Evolutionary conservation across 2,888 invertebrate genomes (phyloP), one percentile per base, ranked within the genome.

Genomic region (Macrosiphum euphorbiae): DNA sequence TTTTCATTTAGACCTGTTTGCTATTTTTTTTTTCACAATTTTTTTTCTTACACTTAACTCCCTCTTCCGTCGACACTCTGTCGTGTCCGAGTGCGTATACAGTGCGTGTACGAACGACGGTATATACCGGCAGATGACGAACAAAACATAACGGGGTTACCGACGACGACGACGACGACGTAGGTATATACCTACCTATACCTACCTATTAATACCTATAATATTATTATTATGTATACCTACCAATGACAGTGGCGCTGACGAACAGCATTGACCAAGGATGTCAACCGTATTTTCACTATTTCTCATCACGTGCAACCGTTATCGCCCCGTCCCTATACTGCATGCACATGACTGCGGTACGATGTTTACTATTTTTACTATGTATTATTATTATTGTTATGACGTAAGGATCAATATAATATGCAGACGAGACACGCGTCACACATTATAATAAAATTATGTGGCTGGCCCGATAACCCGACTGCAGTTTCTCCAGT

Each of bases 1-100:
- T 92, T 87, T 92, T 92, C 78, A 55, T 93, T 93, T 90, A 93
- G 78, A 93, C 93, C 93, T 85, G 93, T 93, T 93, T 90, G 85
- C 84, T 20, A 58, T 89, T 92, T 67, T 61, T 67, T 88, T 89
- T 89, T 20, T 28, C 41, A 44, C 61, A 26, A 41, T 35, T 90
- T 90, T 90, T 50, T 78, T 86, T 58, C 92, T 84, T 55, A 41
- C 92, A 52, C 92, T 50, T 50, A 61, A 86, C 87, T 92, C 86
- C 58, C 58, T 8, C 52, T 41, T 44, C 44, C 55, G 35, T 52
- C n/a, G 28, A 52, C 78, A 52, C 88, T 50, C 88, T 47, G 16
- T 10, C 58, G 16, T n/a, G 44, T 88, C 55, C 55, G 24, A 7
- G 41, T 52, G 41, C 88, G 28, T 5, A 41, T 44, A 88, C 88